Base-by-base conservation (phyloP, 2,888 invertebrate genomes). In the Caenorhabditis virilis region DNA sequence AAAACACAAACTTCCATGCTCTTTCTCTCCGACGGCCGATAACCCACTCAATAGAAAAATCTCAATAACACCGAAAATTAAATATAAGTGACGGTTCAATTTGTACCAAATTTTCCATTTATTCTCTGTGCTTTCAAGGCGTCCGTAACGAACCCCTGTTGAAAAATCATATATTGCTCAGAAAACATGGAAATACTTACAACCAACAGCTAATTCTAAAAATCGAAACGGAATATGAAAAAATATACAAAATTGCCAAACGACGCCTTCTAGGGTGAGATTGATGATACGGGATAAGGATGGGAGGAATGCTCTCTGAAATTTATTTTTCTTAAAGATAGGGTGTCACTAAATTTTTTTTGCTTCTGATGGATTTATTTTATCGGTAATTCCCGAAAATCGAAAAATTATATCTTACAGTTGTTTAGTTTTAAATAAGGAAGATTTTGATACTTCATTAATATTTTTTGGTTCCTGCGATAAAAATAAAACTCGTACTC, bases 41-140 rank as follows among this genome's bases (percentile, higher is more conserved):
- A 77, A 53, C 18, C 74, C 77, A 33, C 75, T 67, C 68, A 79
- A 55, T 85, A 88, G 88, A 47, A 87, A 89, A 47, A 87, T 61
- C 49, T 79, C 79, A 18, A 72, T 49, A 20, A 58, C 46, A n/a
- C 79, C 79, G 43, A 80, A 62, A 26, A 79, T 50, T 25, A 62
- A 49, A 52, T 79, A 79, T n/a, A 69, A 52, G 51, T 77, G 72
- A 39, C 68, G 66, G 62, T 70, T 59, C 47, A 77, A 26, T 35
- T 57, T 66, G 58, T 80, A 78, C 56, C 78, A 56, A 13, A 70
- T 47, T 2, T 74, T 74, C 43, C 51, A 66, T n/a, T 55, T 54
- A 42, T 67, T 68, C 43, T 70, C 60, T 15, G 73, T 72, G 26
- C 67, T 69, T 16, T 69, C 56, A 49, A 79, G 65, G 20, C 79